Conservation (phyloP, 2,797 vertebrate species). For the Tragelaphus oryx region DNA sequence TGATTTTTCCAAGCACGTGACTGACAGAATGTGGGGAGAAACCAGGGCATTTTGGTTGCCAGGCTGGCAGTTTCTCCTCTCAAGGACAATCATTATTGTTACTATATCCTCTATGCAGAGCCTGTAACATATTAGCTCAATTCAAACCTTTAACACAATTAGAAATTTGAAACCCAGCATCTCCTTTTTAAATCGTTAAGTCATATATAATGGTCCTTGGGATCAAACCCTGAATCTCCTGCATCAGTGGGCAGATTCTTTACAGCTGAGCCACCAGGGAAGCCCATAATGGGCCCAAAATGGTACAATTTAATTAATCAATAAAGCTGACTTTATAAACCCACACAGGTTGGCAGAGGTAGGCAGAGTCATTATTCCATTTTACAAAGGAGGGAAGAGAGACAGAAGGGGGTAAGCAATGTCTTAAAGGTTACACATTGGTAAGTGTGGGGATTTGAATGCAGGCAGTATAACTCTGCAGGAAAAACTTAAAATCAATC, state of each 20-base stretch:
- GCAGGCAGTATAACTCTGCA: background rate
- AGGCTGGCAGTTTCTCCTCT: background rate
- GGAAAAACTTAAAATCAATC: background rate
- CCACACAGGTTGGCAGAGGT: background rate
- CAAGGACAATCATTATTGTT: background rate
- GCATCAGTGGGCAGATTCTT: background rate
- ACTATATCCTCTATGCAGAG: background rate
- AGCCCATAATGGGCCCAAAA: background rate
- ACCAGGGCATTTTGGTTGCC: slow-evolving; percentile 20
- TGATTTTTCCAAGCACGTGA: slow-evolving; percentile 23
- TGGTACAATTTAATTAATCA: background rate
- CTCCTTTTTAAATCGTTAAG: background rate
- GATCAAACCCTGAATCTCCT: background rate
- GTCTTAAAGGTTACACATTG: background rate
- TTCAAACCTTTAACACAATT: slow-evolving; percentile 45
- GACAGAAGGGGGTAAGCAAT: background rate
- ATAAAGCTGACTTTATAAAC: background rate
- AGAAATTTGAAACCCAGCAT: slow-evolving; percentile 25
- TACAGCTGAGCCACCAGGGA: background rate
- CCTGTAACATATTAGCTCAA: background rate
- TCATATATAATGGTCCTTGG: background rate
- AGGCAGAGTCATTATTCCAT: background rate
- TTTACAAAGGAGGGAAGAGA: background rate
- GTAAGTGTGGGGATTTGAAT: background rate
- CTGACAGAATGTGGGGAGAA: slow-evolving; percentile 54